Base-by-base conservation (phyloP, 2,888 invertebrate species). In the Orchesellides sinensis region DNA sequence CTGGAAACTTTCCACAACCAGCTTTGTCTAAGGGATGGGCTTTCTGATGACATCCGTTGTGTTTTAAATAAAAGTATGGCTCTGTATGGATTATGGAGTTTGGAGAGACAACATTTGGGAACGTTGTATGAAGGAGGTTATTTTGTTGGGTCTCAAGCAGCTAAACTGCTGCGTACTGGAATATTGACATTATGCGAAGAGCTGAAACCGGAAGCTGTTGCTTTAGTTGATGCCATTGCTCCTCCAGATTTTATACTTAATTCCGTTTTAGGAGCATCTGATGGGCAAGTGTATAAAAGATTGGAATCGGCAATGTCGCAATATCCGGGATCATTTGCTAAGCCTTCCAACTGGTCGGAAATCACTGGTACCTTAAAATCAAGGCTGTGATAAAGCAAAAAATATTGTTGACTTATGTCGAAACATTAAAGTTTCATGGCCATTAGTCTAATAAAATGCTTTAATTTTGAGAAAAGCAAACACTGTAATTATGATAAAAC, bases 241-340 rank as follows among this genome's bases (percentile, higher is more conserved):
- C 96, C 96, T 0, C 95, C 97, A 93, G 93, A 98, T 91, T 97
- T 95, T 89, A 93, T 96, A 35, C 91, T 98, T n/a, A 95, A 96
- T 90, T 97, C 97, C 0, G 94, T 95, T 32, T 92, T 98, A 19
- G 98, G 96, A 70, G 93, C 92, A 89, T 94, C 96, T 27, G 95
- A 97, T 91, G 98, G 98, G 84, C 92, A 95, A 91, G 92, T 94
- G 0, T 96, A 96, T 90, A 93, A 95, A 89, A 94, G 94, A 89
- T 91, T 96, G 52, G 92, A 95, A 89, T 90, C 92, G 65, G 91
- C 92, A 23, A 92, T 95, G 87, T 92, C 93, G 89, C 92, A 93
- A 54, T 91, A 92, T 86, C 93, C 94, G 0, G 93, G 93, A 10
- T 92, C 93, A 0, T 90, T 95, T 89, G 91, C 92, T 72, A 92